Percentiles rank a stretch among this genome's conserved stretches.
These are phyloP conservation scores for Nestor notabilis DNA, from an alignment of 2,113 vertebrate species.

Conservation along the genomic window DNA sequence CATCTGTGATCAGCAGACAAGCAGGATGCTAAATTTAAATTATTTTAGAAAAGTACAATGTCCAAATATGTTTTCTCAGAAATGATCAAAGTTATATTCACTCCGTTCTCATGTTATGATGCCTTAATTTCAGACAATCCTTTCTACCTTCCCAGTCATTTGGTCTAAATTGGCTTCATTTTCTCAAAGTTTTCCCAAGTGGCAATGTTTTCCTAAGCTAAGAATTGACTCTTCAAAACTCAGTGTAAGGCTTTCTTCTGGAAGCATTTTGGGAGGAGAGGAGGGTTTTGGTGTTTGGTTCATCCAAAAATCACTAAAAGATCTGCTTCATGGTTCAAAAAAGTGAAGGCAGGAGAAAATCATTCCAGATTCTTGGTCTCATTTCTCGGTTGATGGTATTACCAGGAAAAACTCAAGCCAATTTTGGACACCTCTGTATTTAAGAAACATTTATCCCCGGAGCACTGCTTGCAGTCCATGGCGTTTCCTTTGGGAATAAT, in stretches of 20 bases:
- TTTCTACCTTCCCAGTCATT: not conserved
- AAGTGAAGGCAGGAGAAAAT: not conserved
- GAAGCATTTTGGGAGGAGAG: not conserved
- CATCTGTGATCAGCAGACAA: not conserved
- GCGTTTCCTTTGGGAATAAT: not conserved
- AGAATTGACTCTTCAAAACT: not conserved
- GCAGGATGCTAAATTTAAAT: not conserved
- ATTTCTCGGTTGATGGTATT: not conserved
- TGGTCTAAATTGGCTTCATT: not conserved
- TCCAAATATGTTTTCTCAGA: not conserved
- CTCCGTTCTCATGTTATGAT: not conserved
- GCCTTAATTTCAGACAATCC: not conserved
- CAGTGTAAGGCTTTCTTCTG: not conserved
- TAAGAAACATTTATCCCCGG: not conserved
- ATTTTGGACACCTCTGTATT: not conserved
- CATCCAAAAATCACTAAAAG: not conserved
- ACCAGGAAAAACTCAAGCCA: not conserved
- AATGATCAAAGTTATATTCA: not conserved
- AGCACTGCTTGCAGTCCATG: not conserved
- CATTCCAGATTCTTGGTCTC: not conserved
- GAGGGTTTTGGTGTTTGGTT: not conserved
- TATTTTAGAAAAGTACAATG: not conserved
- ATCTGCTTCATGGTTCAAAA: not conserved
- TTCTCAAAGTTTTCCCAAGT: not conserved
- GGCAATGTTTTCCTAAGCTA: not conserved